Evolutionary conservation across 2,113 vertebrate genomes (phyloP).

Genomic region (Malurus cyaneus): DNA sequence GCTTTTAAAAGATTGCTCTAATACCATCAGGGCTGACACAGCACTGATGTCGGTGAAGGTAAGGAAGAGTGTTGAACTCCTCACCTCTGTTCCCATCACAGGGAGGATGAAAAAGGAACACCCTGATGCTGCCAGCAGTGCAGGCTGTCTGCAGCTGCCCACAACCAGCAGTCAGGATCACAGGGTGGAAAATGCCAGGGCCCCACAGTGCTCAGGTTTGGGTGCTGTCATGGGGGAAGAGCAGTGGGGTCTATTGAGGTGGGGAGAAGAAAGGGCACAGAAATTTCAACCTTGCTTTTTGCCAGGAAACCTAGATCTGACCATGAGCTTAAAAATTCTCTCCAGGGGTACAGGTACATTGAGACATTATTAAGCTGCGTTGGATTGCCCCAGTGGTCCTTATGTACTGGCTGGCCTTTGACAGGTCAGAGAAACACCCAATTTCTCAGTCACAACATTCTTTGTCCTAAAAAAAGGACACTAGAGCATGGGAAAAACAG

Average conservation of each 20-base stretch:
- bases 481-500: background rate
- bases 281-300: background rate
- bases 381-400: background rate
- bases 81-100: background rate
- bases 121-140: background rate
- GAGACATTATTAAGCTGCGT: background rate
- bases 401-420: background rate
- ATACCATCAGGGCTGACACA: constrained; percentile 42
- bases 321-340: background rate
- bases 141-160: background rate
- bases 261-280: fast-evolving
- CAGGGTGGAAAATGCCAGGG: background rate
- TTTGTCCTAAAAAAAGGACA: background rate
- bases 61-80: constrained; percentile 27
- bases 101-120: background rate
- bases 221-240: background rate
- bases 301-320: background rate
- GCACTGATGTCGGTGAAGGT: constrained; percentile 27
- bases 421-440: background rate
- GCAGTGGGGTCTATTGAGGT: fast-evolving
- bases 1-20: constrained; percentile 37
- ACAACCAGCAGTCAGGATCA: background rate
- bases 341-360: background rate
- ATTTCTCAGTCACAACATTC: background rate
- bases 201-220: background rate